phyloP scores from a whole-genome alignment of 2,113 vertebrate genomes.

The Perca fluviatilis region DNA sequence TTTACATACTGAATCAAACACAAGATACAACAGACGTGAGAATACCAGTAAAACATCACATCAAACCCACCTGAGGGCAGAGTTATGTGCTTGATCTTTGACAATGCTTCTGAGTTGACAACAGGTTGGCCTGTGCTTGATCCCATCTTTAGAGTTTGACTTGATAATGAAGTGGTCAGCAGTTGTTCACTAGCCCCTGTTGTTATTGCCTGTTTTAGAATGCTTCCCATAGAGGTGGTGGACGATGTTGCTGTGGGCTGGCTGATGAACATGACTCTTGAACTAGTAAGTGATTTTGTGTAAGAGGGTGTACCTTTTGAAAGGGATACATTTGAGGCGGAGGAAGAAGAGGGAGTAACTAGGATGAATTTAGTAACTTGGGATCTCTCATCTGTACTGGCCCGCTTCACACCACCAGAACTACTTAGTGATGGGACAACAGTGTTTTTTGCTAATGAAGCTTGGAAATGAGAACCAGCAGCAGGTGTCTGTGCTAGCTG shows the following conservation, averaged over 20 bases:
- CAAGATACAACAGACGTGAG: background rate
- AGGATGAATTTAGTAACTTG: constrained; percentile 89
- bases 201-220: constrained; percentile 60
- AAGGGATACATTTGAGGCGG: constrained; percentile 70
- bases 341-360: constrained; percentile 85
- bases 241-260: constrained; percentile 72
- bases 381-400: constrained; percentile 77
- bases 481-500: constrained; percentile 67
- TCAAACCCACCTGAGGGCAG: constrained; percentile 79
- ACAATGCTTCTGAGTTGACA: constrained; percentile 76
- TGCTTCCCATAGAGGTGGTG: constrained; percentile 47
- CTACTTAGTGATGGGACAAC: constrained; percentile 64
- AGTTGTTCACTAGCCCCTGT: constrained; percentile 43
- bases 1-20: background rate
- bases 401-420: constrained; percentile 68
- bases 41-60: background rate
- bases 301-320: constrained; percentile 78
- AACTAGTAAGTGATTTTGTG: constrained; percentile 76
- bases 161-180: constrained; percentile 80
- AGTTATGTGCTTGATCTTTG: constrained; percentile 77
- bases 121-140: constrained; percentile 86
- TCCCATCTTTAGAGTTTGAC: constrained; percentile 88
- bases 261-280: constrained; percentile 90
- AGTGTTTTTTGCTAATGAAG: constrained; percentile 68
- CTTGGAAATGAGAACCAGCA: constrained; percentile 74